phyloP scores from a whole-genome alignment of 1,140 invertebrate species.

The Drosophila jambulina region DNA sequence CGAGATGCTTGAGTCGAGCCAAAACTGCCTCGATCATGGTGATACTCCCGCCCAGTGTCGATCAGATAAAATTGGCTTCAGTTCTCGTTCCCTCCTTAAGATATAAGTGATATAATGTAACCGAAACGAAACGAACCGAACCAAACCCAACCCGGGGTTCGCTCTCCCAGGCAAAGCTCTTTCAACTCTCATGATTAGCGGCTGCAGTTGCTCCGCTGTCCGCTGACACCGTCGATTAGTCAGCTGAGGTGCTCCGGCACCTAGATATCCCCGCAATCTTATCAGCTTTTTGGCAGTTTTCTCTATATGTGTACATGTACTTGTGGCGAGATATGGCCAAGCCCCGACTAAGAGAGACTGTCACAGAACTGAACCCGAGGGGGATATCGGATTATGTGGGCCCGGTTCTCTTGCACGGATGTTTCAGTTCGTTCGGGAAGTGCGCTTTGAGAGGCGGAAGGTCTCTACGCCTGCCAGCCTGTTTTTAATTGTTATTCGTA shows the following conservation, averaged over 20 bases:
- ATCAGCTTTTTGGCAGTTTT: conserved; percentile 47
- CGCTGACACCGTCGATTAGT: conserved; percentile 28
- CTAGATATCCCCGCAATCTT: conserved; percentile 54
- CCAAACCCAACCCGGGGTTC: conserved; percentile 6
- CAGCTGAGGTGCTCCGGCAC: conserved; percentile 37
- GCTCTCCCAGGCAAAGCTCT: not conserved
- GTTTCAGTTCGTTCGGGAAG: conserved; percentile 16
- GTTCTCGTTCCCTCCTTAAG: not conserved
- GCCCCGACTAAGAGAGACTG: not conserved
- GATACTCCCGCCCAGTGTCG: not conserved
- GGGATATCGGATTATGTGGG: conserved; percentile 32
- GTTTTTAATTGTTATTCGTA: not conserved
- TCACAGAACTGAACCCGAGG: not conserved
- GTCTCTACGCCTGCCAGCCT: not conserved
- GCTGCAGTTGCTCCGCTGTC: conserved; percentile 8
- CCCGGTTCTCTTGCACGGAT: conserved; percentile 34
- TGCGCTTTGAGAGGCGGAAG: not conserved
- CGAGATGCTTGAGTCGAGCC: not conserved
- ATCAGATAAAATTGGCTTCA: conserved; percentile 4
- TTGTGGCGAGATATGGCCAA: conserved; percentile 16
- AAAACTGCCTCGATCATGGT: conserved; percentile 23
- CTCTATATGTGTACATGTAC: conserved; percentile 1
- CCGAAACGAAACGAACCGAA: not conserved
- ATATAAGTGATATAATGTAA: not conserved
- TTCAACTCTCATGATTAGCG: not conserved